These are phyloP conservation scores for Lepidurus arcticus DNA, from an alignment of 1,140 invertebrate species.

Conservation along the genomic window DNA sequence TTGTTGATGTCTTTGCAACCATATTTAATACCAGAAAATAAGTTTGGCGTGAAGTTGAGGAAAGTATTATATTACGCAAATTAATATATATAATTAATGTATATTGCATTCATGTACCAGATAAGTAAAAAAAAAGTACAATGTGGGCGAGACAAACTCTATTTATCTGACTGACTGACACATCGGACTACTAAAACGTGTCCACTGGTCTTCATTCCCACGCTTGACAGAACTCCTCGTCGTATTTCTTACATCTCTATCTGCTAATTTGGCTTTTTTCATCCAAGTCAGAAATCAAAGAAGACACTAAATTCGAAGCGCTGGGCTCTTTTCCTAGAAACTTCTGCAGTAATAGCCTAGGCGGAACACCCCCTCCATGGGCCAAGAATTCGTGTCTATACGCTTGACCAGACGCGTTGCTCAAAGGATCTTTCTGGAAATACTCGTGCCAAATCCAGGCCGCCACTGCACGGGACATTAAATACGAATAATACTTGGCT, in stretches of 20 bases:
- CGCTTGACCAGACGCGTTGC: slow-evolving; percentile 63
- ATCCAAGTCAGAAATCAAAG: slow-evolving; percentile 50
- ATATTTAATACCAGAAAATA: background rate
- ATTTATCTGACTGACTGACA: background rate
- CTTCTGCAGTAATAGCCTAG: slow-evolving; percentile 62
- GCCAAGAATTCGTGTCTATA: slow-evolving; percentile 70
- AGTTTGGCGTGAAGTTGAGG: background rate
- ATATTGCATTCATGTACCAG: background rate
- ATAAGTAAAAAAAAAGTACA: background rate
- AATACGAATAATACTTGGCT: slow-evolving; percentile 96
- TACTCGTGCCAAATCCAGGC: slow-evolving; percentile 87
- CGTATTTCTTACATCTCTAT: background rate
- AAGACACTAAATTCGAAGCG: slow-evolving; percentile 50
- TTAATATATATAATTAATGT: background rate
- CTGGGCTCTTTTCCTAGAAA: slow-evolving; percentile 64
- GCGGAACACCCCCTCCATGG: slow-evolving; percentile 82
- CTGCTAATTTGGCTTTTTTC: slow-evolving; percentile 38
- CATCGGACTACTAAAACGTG: slow-evolving; percentile 18
- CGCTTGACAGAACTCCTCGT: background rate
- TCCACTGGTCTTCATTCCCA: background rate
- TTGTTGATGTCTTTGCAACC: no score
- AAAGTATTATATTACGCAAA: background rate
- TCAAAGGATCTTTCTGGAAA: slow-evolving; percentile 78
- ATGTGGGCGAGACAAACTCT: background rate
- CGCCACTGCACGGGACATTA: slow-evolving; percentile 88